Percentiles rank a stretch among this genome's conserved stretches.
phyloP scores from a whole-genome alignment of 2,113 vertebrate genomes.

The Phaetusa simplex region DNA sequence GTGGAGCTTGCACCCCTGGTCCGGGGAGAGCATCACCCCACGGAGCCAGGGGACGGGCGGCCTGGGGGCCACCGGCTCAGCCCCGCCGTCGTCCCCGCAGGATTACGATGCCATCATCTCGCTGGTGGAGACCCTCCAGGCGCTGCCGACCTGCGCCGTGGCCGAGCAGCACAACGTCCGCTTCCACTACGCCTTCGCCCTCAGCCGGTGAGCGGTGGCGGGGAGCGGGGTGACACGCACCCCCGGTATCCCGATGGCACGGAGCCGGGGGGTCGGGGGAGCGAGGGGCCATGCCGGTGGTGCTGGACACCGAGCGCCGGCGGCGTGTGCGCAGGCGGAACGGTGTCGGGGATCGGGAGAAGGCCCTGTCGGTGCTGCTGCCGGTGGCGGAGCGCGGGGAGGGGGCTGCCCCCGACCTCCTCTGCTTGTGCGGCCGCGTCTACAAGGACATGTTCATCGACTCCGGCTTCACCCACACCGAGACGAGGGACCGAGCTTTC shows the following conservation, averaged over 20 bases:
- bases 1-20: neutral
- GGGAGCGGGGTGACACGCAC: rapidly evolving
- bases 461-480: constrained; percentile 77
- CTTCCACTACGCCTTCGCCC: constrained; percentile 91
- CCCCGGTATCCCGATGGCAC: neutral
- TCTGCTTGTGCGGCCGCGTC: constrained; percentile 90
- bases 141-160: constrained; percentile 82
- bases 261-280: neutral
- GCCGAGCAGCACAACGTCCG: constrained; percentile 84
- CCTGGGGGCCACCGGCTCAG: neutral
- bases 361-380: constrained; percentile 82
- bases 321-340: constrained; percentile 75
- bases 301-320: rapidly evolving
- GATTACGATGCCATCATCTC: constrained; percentile 86
- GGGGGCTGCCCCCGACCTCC: constrained; percentile 82
- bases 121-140: constrained; percentile 85
- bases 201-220: constrained; percentile 79
- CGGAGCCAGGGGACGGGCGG: rapidly evolving
- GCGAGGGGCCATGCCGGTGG: neutral
- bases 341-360: constrained; percentile 81
- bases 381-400: constrained; percentile 73
- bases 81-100: constrained; percentile 40
- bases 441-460: constrained; percentile 92
- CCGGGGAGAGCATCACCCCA: rapidly evolving
- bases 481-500: constrained; percentile 80